Percentiles rank a stretch among this genome's conserved stretches.
Evolutionary conservation across 2,113 vertebrate species (phyloP).

Genomic region (Platysternon megacephalum): DNA sequence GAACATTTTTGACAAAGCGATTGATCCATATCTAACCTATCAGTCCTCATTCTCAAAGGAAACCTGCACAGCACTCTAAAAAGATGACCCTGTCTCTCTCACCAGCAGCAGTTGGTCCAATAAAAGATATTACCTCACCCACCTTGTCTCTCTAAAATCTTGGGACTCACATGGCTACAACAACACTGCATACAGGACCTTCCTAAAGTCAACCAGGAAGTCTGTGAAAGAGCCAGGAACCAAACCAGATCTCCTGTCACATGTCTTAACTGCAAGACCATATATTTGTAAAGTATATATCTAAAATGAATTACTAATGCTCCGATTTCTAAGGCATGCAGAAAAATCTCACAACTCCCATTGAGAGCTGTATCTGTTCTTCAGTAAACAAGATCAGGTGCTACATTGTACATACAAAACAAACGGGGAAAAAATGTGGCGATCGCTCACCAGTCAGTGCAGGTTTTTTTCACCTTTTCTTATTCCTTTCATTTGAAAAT

Average conservation of each 20-base stretch:
- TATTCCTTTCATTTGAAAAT: conserved; percentile 27
- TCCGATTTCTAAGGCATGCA: background rate
- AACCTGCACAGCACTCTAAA: background rate
- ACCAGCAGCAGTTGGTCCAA: background rate
- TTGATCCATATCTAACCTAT: too few relatives aligned
- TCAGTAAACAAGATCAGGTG: background rate
- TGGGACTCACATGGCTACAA: background rate
- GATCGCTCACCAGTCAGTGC: background rate
- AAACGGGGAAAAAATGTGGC: background rate
- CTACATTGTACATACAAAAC: background rate
- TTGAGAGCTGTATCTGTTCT: background rate
- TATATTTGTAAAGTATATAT: background rate
- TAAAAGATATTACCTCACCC: background rate
- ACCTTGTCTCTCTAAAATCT: background rate
- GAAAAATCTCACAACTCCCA: background rate
- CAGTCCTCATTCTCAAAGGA: background rate
- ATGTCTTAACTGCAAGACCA: background rate
- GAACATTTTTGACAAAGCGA: background rate
- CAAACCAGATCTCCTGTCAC: background rate
- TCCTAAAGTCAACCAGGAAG: background rate
- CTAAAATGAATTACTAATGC: background rate
- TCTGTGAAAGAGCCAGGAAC: background rate
- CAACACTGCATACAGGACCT: too few relatives aligned
- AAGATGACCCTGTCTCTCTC: background rate
- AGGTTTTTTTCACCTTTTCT: background rate